phyloP scores from a whole-genome alignment of 2,797 vertebrate genomes.

The Lagocephalus sceleratus region DNA sequence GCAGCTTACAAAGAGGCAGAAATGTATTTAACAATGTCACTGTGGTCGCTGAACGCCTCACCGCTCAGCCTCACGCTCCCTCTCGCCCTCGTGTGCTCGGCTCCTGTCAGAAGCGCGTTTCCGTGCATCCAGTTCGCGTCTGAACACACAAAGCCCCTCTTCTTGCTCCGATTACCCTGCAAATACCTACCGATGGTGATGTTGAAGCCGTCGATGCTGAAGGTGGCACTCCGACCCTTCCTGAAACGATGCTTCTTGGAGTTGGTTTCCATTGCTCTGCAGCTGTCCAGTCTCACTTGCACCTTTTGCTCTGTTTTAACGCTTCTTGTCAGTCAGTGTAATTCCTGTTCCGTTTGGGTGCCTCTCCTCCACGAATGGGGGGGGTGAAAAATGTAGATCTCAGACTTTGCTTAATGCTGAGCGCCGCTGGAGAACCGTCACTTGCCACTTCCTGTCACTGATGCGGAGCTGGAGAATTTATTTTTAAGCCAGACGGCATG shows the following conservation, averaged over 20 bases:
- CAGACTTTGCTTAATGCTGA: conserved; percentile 36
- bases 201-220: conserved; percentile 96
- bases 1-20: conserved; percentile 42
- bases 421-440: conserved; percentile 42
- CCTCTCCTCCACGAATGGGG: conserved; percentile 44
- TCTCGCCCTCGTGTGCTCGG: conserved; percentile 14
- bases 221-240: conserved; percentile 92
- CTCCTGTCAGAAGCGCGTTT: conserved; percentile 23
- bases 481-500: conserved; percentile 41
- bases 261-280: conserved; percentile 81
- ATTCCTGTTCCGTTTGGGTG: conserved; percentile 38
- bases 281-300: conserved; percentile 24
- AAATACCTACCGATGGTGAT: conserved; percentile 93
- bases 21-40: conserved; percentile 36
- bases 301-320: conserved; percentile 31
- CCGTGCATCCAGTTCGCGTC: conserved; percentile 17
- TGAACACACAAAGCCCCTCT: conserved; percentile 25
- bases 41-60: conserved; percentile 21
- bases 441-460: conserved; percentile 47
- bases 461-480: conserved; percentile 40
- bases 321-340: conserved; percentile 42
- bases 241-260: conserved; percentile 90
- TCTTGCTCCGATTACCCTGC: conserved; percentile 18
- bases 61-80: conserved; percentile 21
- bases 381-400: conserved; percentile 33